Evolutionary conservation across 2,888 invertebrate genomes (phyloP), one percentile per base, ranked within the genome.

Genomic region (Hirtodrosophila confusa): DNA sequence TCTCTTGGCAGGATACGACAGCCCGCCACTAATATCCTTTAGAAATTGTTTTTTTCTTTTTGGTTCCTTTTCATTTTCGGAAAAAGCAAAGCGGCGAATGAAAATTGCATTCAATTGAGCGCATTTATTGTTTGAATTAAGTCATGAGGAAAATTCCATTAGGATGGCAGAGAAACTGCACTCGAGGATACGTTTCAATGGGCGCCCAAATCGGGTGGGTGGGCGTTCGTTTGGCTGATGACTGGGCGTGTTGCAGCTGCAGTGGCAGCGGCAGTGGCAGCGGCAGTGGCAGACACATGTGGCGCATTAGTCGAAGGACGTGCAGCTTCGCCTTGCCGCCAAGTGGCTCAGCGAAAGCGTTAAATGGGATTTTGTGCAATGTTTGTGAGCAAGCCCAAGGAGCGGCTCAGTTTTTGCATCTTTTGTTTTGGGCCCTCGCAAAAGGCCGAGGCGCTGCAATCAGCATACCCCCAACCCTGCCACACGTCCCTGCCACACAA

Each of bases 71-170:
- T 74, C 53, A 67, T 71, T 76, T 70, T 75, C 58, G 66, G 68
- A 83, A 79, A 72, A 76, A 65, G 78, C 70, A 67, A 77, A 84
- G 78, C 80, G 75, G 62, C 79, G 72, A 75, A 74, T 77, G 80
- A 79, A 83, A 88, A 86, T 88, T 89, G 89, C 90, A 90, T 88
- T 88, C 90, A 88, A 90, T 90, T 86, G 90, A 89, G 89, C 89
- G 89, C 90, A 90, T 89, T 89, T 88, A 90, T 90, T 90, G 90
- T 90, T 85, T 86, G 85, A 88, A 90, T 89, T 89, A 89, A 89
- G 84, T 90, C 89, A 91, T 90, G 90, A 89, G 90, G 90, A 90
- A 90, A 90, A 90, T 91, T 90, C 90, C 87, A 91, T 90, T 90
- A 90, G 90, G 78, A 70, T 77, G 78, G 75, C 77, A 75, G 70